Evolutionary conservation across 2,113 vertebrate genomes (phyloP), one percentile per base, ranked within the genome.

Genomic region (Tupaia chinensis): DNA sequence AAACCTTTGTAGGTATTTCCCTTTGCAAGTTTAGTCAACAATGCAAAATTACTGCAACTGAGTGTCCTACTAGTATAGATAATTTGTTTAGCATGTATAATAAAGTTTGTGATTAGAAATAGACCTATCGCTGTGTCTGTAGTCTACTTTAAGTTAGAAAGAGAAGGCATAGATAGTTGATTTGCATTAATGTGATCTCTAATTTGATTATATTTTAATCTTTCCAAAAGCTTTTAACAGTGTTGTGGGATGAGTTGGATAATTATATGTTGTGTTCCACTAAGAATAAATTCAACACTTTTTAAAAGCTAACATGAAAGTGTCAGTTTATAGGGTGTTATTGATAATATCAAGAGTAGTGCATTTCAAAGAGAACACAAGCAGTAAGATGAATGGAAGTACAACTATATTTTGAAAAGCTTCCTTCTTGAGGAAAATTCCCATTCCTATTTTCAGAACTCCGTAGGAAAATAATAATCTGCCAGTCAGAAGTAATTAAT

Each of bases 61-160:
- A 93, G 56, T 54, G 87, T 69, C 80, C 92, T 34, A 93, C n/a
- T 76, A 32, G 4, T 74, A 56, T 0, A 94, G 83, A 95, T 63
- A 93, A n/a, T 65, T 76, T 90, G n/a, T 95, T 97, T 76, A 95
- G 58, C 60, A 83, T 93, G 56, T 32, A 32, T 82, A 97, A 96
- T 97, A 80, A 96, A 78, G 23, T 60, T 87, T 96, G 74, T 88
- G 79, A 82, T 53, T 10, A 95, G 14, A 5, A 95, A 9, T 83
- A 22, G 95, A 81, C 34, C 95, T 91, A 84, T 1, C 65, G 6
- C 66, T 87, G 92, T 22, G 11, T 88, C 83, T 87, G 9, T n/a
- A 94, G n/a, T 9, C 94, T 68, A 14, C 61, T 93, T 96, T 61
- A 87, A 93, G 29, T 29, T 32, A 66, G 29, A 96, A 95, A 73